A percentile compares a stretch with the other conserved stretches of the same genome.
These are phyloP conservation scores for Hycleus phaleratus DNA, from an alignment of 1,140 invertebrate species.

Conservation along the genomic window DNA sequence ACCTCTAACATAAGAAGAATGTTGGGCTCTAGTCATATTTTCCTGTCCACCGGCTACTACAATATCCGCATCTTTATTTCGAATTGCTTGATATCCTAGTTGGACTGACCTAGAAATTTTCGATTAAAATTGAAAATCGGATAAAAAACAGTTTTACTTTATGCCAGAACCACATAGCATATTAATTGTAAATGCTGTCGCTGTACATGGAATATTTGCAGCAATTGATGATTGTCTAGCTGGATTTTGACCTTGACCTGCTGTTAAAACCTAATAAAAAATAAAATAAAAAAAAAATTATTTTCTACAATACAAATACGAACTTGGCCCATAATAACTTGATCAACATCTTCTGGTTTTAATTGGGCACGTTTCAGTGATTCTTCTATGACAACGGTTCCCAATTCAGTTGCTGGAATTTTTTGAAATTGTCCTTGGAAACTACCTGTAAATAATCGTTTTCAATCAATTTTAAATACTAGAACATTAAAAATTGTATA, in stretches of 20 bases:
- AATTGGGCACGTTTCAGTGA: conserved; percentile 56
- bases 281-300: background rate
- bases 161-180: conserved; percentile 84
- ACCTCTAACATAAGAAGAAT: conserved; percentile 60
- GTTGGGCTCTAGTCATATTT: conserved; percentile 75
- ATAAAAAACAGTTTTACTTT: conserved; percentile 47
- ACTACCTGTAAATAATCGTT: conserved; percentile 20
- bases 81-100: conserved; percentile 63
- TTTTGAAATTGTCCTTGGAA: conserved; percentile 31
- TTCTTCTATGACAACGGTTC: conserved; percentile 67
- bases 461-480: background rate
- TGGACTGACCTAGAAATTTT: conserved; percentile 53
- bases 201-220: conserved; percentile 65
- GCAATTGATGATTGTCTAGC: conserved; percentile 71
- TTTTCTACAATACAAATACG: conserved; percentile 10
- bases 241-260: conserved; percentile 79
- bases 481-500: background rate
- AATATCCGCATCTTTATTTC: conserved; percentile 58
- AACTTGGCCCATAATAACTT: conserved; percentile 85
- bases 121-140: conserved; percentile 8
- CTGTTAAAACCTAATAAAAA: conserved; percentile 52
- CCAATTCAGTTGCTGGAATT: conserved; percentile 54
- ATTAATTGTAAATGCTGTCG: conserved; percentile 71
- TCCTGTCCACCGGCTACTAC: conserved; percentile 81
- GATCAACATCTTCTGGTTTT: conserved; percentile 58